Evolutionary conservation across 2,888 invertebrate genomes (phyloP).

Genomic region (Cyclophora punctaria): DNA sequence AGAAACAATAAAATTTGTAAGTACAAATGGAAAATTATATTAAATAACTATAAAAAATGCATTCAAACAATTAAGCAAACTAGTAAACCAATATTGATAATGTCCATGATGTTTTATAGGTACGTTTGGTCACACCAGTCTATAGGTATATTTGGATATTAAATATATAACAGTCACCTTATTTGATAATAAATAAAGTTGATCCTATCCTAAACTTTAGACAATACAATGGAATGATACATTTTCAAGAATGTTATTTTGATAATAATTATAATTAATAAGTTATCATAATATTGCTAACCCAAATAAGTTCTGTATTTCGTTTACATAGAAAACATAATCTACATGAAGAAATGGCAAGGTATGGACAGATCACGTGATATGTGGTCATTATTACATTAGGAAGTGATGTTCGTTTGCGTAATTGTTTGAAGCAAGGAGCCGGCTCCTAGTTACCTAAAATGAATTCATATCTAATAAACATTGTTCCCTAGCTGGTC

Average conservation of each 20-base stretch:
- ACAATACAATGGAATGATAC: slow-evolving; percentile 72
- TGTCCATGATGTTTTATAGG: slow-evolving; percentile 13
- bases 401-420: slow-evolving; percentile 38
- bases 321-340: slow-evolving; percentile 17
- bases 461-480: slow-evolving; percentile 66
- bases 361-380: slow-evolving; percentile 15
- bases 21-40: slow-evolving; percentile 45
- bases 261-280: slow-evolving; percentile 42
- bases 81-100: slow-evolving; percentile 22
- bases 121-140: slow-evolving; percentile 11
- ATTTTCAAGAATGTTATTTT: slow-evolving; percentile 70
- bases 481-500: slow-evolving; percentile 75
- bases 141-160: slow-evolving; percentile 12
- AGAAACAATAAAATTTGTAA: slow-evolving; percentile 38
- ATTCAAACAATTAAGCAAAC: slow-evolving; percentile 59
- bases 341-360: slow-evolving; percentile 19
- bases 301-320: slow-evolving; percentile 2
- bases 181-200: slow-evolving; percentile 40
- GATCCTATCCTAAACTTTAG: slow-evolving; percentile 70
- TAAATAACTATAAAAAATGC: slow-evolving; percentile 54
- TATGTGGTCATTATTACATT: slow-evolving; percentile 27
- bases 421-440: slow-evolving; percentile 49
- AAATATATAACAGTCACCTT: slow-evolving; percentile 30
- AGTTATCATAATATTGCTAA: slow-evolving; percentile 22
- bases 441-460: slow-evolving; percentile 59